These are phyloP conservation scores for Canis aureus DNA, from an alignment of 2,113 vertebrate genomes.

Conservation along the genomic window DNA sequence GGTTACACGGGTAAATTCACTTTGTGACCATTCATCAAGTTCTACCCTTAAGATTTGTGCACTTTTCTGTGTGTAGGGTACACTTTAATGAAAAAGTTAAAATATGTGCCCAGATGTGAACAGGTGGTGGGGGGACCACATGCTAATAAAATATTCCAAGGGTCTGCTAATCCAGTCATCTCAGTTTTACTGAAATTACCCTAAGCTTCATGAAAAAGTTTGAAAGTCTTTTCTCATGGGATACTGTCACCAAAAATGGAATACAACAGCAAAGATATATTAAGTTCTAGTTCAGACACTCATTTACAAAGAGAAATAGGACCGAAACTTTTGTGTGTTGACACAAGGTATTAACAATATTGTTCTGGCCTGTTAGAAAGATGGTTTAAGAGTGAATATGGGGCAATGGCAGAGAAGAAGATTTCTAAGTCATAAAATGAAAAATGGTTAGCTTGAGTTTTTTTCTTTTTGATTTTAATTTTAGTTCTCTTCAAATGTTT, in stretches of 20 bases:
- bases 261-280: background rate
- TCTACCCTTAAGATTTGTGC: background rate
- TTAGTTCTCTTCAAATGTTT: background rate
- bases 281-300: background rate
- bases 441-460: background rate
- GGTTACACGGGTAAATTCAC: background rate
- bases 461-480: background rate
- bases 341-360: background rate
- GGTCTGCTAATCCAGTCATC: background rate
- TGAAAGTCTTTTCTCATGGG: background rate
- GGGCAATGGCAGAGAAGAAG: background rate
- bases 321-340: background rate
- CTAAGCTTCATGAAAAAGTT: background rate
- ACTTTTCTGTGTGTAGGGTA: background rate
- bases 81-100: background rate
- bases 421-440: background rate
- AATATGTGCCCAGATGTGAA: background rate
- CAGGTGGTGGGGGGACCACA: background rate
- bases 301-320: background rate
- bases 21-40: background rate
- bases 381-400: background rate
- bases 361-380: background rate
- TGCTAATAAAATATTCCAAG: background rate
- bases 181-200: background rate
- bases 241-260: background rate